Evolutionary conservation across 2,113 vertebrate genomes (phyloP).

Genomic region (Formicarius rufipectus): DNA sequence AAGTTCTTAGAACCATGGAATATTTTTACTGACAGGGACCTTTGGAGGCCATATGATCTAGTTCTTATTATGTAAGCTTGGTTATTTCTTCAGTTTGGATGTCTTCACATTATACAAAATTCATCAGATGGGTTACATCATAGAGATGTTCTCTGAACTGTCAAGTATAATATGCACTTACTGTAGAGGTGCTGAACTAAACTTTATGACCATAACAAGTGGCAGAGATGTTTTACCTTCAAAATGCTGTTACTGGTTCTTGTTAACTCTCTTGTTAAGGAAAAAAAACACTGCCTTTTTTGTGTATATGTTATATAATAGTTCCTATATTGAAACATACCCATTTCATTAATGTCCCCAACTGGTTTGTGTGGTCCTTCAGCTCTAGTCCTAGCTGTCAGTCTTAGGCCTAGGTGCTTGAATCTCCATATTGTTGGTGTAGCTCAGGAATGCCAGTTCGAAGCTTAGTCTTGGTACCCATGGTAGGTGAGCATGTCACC

Average conservation of each 20-base stretch:
- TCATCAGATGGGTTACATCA: not conserved
- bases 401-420: not conserved
- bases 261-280: not conserved
- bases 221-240: not conserved
- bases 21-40: not conserved
- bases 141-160: not conserved
- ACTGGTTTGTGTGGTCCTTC: not conserved
- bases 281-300: not conserved
- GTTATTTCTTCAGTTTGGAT: not conserved
- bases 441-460: not conserved
- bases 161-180: not conserved
- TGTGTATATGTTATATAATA: not conserved
- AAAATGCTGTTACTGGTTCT: not conserved
- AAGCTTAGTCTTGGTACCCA: not conserved
- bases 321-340: not conserved
- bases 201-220: not conserved
- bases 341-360: not conserved
- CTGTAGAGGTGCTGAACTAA: not conserved
- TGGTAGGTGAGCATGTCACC: not conserved
- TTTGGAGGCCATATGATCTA: not conserved
- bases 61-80: not conserved
- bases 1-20: not conserved
- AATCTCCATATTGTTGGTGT: accelerated
- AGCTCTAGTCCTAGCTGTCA: not conserved
- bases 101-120: not conserved